Evolutionary conservation across 2,888 invertebrate genomes (phyloP).

Genomic region (Volucella inanis): DNA sequence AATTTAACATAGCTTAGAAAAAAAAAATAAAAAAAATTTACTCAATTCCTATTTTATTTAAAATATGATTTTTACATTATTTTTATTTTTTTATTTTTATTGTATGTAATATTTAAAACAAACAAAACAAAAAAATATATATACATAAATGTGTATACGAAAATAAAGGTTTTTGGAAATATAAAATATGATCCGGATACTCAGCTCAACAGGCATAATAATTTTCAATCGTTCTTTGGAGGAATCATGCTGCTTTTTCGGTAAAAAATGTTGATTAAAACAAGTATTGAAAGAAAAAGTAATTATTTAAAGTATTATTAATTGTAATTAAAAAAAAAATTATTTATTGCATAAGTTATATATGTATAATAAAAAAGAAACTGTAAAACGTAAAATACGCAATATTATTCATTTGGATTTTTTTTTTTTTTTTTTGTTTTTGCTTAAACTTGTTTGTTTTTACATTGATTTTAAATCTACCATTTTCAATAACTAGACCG

Average conservation of each 20-base stretch:
- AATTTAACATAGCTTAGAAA: conserved; percentile 45
- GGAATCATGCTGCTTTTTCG: conserved; percentile 96
- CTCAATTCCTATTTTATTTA: conserved; percentile 60
- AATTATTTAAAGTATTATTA: conserved; percentile 77
- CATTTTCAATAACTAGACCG: not conserved
- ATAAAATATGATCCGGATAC: conserved; percentile 92
- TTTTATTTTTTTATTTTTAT: conserved; percentile 75
- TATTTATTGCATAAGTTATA: conserved; percentile 63
- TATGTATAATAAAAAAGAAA: conserved; percentile 16
- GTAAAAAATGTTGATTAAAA: conserved; percentile 85
- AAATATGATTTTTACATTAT: conserved; percentile 66
- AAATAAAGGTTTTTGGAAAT: conserved; percentile 94
- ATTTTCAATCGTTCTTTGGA: conserved; percentile 96
- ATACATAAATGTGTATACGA: conserved; percentile 76
- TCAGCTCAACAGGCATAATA: conserved; percentile 96
- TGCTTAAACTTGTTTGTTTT: conserved; percentile 37
- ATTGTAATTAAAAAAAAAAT: conserved; percentile 66
- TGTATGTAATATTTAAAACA: conserved; percentile 70
- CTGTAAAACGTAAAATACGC: conserved; percentile 29
- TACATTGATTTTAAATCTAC: conserved; percentile 14
- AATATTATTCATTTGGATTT: conserved; percentile 18
- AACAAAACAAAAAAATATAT: conserved; percentile 72
- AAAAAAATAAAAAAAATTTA: conserved; percentile 37
- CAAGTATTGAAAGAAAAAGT: conserved; percentile 79
- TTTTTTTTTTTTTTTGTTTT: conserved; percentile 46